Evolutionary conservation across 2,113 vertebrate genomes (phyloP), one percentile per base, ranked within the genome.

Genomic region (Tetrax tetrax): DNA sequence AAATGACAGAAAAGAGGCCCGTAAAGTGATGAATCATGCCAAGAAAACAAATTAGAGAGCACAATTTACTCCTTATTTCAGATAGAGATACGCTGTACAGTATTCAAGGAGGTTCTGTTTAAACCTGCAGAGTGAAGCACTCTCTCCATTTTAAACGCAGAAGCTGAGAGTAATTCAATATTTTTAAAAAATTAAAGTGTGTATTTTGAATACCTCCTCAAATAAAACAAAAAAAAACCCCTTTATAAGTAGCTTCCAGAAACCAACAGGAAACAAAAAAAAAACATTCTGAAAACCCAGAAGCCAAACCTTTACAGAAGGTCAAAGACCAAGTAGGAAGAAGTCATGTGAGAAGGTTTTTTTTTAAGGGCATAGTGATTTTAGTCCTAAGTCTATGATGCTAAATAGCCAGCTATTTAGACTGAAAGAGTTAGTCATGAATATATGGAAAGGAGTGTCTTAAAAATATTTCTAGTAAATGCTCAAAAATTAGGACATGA

Each of bases 41-140:
- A 91, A 88, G 82, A 83, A 93, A 91, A 75, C 33, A 94, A 92
- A 90, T 80, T 53, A 95, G 33, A 82, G 33, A n/a, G 23, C 51
- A 75, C 45, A 47, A 8, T 83, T 88, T 96, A 50, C 25, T 72
- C 50, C 53, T 80, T 90, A 61, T 83, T 97, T 91, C 78, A 80
- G 50, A 31, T 74, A 43, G 71, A 86, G 38, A 41, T 81, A 66
- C 6, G 12, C 50, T 61, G 31, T 83, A 21, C 72, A 28, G 37
- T 70, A 38, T 70, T 90, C 64, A 76, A 21, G 56, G 63, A 59
- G 27, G 22, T 74, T 93, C 64, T 71, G 53, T 90, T 92, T 81
- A 81, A 91, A 90, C 83, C 20, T 90, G 64, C 20, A n/a, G 43
- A 87, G 16, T 83, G 43, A 90, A 90, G 19, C 28, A 51, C 21